These are phyloP conservation scores for Sesamia nonagrioides DNA, from an alignment of 1,140 invertebrate genomes.

Conservation along the genomic window DNA sequence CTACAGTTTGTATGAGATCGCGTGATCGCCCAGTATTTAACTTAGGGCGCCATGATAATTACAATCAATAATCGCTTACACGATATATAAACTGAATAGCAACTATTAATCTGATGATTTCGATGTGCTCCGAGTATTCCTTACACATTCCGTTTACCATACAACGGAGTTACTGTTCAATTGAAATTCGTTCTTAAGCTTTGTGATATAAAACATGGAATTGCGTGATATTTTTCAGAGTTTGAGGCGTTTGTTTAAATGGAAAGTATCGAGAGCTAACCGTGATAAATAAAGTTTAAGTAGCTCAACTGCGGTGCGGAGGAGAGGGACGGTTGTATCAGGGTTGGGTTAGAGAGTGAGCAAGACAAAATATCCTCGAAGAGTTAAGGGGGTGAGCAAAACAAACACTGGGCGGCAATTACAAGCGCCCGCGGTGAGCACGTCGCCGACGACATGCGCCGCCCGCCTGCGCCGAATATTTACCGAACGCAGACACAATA, in stretches of 20 bases:
- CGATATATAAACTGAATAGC: conserved; percentile 75
- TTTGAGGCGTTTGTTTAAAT: conserved; percentile 48
- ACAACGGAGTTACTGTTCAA: conserved; percentile 21
- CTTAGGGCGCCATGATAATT: conserved; percentile 81
- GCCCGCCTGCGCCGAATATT: conserved; percentile 65
- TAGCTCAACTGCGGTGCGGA: conserved; percentile 64
- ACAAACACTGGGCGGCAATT: conserved; percentile 82
- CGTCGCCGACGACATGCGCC: conserved; percentile 60
- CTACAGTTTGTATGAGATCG: conserved; percentile 62
- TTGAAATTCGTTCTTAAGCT: conserved; percentile 52
- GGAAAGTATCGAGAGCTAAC: conserved; percentile 63
- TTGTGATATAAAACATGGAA: conserved; percentile 54
- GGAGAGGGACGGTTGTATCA: conserved; percentile 54
- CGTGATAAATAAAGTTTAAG: conserved; percentile 79
- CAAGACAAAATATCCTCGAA: conserved; percentile 56
- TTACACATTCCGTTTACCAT: conserved; percentile 47
- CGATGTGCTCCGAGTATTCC: conserved; percentile 60
- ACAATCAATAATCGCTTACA: conserved; percentile 82
- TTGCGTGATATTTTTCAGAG: conserved; percentile 41
- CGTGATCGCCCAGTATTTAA: conserved; percentile 78
- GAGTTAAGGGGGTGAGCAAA: conserved; percentile 74
- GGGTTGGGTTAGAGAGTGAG: conserved; percentile 39
- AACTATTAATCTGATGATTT: conserved; percentile 77
- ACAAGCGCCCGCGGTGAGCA: conserved; percentile 76
- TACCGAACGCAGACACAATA: conserved; percentile 3